Base-by-base conservation (phyloP, 2,113 vertebrate genomes). In the Cyphomyrus discorhynchus region DNA sequence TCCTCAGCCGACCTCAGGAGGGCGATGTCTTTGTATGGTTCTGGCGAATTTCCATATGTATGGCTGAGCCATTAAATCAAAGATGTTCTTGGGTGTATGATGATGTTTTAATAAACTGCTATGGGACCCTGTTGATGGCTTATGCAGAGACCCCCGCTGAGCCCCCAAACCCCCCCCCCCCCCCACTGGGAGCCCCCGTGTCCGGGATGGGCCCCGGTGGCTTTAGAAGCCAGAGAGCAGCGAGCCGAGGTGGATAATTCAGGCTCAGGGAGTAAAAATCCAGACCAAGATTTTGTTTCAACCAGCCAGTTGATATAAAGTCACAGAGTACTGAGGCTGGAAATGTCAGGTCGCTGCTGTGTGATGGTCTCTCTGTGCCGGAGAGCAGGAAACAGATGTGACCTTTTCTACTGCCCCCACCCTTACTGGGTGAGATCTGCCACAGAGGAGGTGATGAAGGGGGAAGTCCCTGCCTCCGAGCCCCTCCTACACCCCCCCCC, bases 141-240 rank as follows among this genome's bases (percentile, higher is more conserved):
- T 95, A 85, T 94, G 90, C 94, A 95, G 95, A 94, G 88, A 87
- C 84, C 2, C 1, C 10, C 89, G 77, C 88, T 90, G 92, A 94
- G 94, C 94, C 90, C 77, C 88, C 91, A 92, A 17, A 52, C 3
- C 15, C 3, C 13, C 47, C 9, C 46, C 46, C 88, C 83, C 90
- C 86, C 27, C 5, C 56, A 8, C 56, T n/a, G 7, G 21, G 24
- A 62, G 7, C 89, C 89, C 89, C 89, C 58, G 89, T 91, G 86
- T 90, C 90, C 88, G 90, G 85, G 92, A 90, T 85, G 82, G 53
- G 90, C 83, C 92, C 90, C 90, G 92, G 8, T 77, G 87, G 90
- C 89, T 66, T 70, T 31, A 7, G 10, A 24, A n/a, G n/a, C 47
- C 84, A 31, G 21, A 52, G 84, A 50, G 24, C 47, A 86, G 84